Evolutionary conservation across 2,113 vertebrate species (phyloP).

Genomic region (Pachyramphus minor): DNA sequence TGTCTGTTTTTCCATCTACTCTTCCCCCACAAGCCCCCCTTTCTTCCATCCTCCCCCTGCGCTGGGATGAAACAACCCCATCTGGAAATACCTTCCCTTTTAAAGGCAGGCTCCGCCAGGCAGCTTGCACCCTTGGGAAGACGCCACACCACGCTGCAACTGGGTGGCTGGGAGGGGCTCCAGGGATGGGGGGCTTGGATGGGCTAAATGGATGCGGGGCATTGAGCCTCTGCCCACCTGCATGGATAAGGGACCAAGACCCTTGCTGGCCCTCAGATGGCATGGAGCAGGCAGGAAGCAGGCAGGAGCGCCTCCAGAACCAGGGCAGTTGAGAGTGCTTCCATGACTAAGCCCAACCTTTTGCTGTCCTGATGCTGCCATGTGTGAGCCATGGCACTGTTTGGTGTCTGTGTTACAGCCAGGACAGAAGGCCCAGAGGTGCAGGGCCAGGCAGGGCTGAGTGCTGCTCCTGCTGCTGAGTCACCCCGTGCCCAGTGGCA

Average conservation of each 20-base stretch:
- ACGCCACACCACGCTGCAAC: fast-evolving
- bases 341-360: neutral
- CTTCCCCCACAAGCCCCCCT: neutral
- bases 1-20: slow-evolving; percentile 56
- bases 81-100: slow-evolving; percentile 67
- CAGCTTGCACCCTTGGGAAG: neutral
- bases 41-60: neutral
- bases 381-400: neutral
- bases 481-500: neutral
- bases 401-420: neutral
- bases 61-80: slow-evolving; percentile 31
- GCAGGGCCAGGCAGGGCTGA: neutral
- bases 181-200: neutral
- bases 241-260: neutral
- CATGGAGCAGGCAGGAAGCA: neutral
- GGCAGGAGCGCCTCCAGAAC: neutral
- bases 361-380: neutral
- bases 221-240: neutral
- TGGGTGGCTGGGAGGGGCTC: neutral
- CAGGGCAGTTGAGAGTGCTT: neutral
- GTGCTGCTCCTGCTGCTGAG: neutral
- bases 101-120: slow-evolving; percentile 50
- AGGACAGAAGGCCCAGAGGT: neutral
- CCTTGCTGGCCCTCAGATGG: neutral
- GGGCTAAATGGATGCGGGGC: neutral